A percentile compares a stretch with the other conserved stretches of the same genome.
These are phyloP conservation scores for Pseudochirops corinnae DNA, from an alignment of 2,797 vertebrate genomes.

Conservation along the genomic window DNA sequence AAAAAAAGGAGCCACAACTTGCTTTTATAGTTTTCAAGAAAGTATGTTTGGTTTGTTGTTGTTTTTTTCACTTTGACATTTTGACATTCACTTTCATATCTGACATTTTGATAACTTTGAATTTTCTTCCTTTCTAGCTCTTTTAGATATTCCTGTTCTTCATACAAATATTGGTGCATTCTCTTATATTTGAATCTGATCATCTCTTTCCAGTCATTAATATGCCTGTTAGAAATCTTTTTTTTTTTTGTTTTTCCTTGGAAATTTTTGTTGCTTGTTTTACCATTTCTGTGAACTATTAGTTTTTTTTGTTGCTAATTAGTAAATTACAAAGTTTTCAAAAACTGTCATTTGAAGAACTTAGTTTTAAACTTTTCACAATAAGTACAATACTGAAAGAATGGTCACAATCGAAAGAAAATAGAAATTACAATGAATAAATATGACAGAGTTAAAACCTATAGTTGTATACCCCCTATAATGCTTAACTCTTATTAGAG, in stretches of 20 bases:
- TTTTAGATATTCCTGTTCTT: too few species aligned
- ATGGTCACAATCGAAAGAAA: not conserved
- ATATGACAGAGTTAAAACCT: not conserved
- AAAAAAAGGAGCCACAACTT: not conserved
- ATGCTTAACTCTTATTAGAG: not conserved
- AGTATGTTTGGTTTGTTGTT: not conserved
- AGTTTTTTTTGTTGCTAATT: not conserved
- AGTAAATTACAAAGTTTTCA: not conserved
- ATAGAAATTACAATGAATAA: not conserved
- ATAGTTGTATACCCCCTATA: not conserved
- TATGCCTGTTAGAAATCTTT: too few species aligned
- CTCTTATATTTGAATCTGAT: too few species aligned
- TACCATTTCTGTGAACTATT: not conserved
- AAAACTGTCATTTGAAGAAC: not conserved
- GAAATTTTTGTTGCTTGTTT: not conserved
- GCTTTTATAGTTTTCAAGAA: not conserved
- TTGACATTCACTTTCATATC: too few species aligned
- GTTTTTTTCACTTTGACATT: too few species aligned
- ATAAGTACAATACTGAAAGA: not conserved
- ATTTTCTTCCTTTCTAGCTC: too few species aligned
- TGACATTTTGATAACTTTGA: too few species aligned
- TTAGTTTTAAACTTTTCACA: not conserved
- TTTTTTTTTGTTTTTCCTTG: too few species aligned
- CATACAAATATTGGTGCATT: too few species aligned
- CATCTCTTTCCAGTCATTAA: too few species aligned